A percentile compares a stretch with the other conserved stretches of the same genome.
phyloP scores from a whole-genome alignment of 2,113 vertebrate genomes.

The Corynorhinus townsendii region DNA sequence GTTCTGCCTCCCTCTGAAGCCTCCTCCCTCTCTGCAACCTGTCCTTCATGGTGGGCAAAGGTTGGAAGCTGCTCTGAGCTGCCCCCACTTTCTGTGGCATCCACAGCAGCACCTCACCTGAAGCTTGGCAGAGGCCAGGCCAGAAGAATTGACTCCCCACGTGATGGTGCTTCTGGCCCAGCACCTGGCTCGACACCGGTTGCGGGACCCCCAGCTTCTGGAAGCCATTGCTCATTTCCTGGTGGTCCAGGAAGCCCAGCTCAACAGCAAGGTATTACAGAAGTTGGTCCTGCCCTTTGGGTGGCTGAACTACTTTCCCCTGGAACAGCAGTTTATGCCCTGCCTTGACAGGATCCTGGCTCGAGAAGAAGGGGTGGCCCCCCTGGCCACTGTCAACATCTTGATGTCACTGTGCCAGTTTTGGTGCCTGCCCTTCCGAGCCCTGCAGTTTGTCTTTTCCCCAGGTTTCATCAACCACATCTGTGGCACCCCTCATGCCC shows the following conservation, averaged over 20 bases:
- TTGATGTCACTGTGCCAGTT: slow-evolving; percentile 96
- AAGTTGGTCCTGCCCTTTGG: slow-evolving; percentile 95
- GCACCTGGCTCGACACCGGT: slow-evolving; percentile 91
- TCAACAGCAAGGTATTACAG: slow-evolving; percentile 94
- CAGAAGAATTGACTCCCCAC: slow-evolving; percentile 89
- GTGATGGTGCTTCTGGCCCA: slow-evolving; percentile 92
- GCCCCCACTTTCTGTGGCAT: slow-evolving; percentile 84
- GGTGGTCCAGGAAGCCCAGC: slow-evolving; percentile 87
- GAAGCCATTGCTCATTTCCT: slow-evolving; percentile 92
- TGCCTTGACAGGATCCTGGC: slow-evolving; percentile 90
- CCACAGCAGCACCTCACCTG: slow-evolving; percentile 89
- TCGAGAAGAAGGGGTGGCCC: slow-evolving; percentile 87
- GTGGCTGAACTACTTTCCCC: slow-evolving; percentile 91
- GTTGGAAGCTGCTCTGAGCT: slow-evolving; percentile 74
- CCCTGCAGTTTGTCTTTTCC: slow-evolving; percentile 91
- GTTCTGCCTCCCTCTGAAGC: slow-evolving; percentile 87
- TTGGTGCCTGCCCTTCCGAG: slow-evolving; percentile 84
- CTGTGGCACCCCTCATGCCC: slow-evolving; percentile 89
- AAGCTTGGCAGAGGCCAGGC: slow-evolving; percentile 89
- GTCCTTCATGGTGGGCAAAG: slow-evolving; percentile 80
- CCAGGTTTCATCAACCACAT: slow-evolving; percentile 89
- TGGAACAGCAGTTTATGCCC: slow-evolving; percentile 90
- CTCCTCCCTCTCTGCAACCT: slow-evolving; percentile 83
- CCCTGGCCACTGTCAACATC: slow-evolving; percentile 93
- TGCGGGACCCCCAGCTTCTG: slow-evolving; percentile 87